Evolutionary conservation across 2,113 vertebrate species (phyloP).

Genomic region (Cygnus buccinator): DNA sequence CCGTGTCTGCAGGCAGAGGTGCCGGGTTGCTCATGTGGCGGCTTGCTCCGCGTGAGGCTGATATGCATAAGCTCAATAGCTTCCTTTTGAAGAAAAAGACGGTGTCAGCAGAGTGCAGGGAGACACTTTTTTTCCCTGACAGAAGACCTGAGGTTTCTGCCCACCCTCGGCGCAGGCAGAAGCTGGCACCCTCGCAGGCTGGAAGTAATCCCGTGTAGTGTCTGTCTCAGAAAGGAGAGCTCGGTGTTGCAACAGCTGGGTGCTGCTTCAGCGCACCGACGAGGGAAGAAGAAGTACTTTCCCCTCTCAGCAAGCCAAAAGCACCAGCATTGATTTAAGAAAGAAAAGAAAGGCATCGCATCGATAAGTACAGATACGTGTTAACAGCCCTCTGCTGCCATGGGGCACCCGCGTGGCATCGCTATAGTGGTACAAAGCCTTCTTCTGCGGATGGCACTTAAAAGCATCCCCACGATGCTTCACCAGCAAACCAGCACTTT

Average conservation of each 20-base stretch:
- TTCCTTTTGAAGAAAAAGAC: background rate
- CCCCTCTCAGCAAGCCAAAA: background rate
- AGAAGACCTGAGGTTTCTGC: background rate
- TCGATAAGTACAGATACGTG: rapidly evolving
- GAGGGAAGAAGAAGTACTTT: no score
- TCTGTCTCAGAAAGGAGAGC: rapidly evolving
- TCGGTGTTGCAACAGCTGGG: background rate
- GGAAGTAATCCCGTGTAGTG: rapidly evolving
- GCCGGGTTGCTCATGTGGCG: rapidly evolving
- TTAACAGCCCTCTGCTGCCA: rapidly evolving
- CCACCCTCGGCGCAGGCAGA: background rate
- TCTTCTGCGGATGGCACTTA: background rate
- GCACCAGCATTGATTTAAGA: background rate
- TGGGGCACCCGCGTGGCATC: background rate
- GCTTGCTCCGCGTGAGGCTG: background rate
- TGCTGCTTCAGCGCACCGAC: background rate
- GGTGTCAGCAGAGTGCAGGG: background rate
- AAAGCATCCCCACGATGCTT: no score
- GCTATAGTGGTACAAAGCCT: background rate
- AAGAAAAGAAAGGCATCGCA: background rate
- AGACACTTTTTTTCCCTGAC: background rate
- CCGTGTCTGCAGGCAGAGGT: background rate
- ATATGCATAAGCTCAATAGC: background rate
- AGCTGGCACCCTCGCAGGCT: background rate
- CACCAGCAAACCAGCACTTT: background rate